Base-by-base conservation (phyloP, 2,888 invertebrate genomes). In the Ichneumon xanthorius region DNA sequence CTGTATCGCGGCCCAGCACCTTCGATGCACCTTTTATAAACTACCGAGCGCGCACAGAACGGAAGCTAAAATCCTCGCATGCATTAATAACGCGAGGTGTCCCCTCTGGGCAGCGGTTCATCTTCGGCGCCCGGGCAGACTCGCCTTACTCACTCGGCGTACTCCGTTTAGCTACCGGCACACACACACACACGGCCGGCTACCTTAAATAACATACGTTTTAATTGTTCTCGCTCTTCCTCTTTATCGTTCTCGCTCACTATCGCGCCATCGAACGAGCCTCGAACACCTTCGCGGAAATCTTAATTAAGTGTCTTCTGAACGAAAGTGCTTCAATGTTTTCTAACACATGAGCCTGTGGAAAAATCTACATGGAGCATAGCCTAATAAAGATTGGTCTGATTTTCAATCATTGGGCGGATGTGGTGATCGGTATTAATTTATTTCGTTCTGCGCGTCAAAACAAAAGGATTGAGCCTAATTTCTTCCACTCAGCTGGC, bases 51-150 rank as follows among this genome's bases (percentile, higher is more conserved):
- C 75, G 70, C 65, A 83, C 78, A 76, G 85, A 91, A 93, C 93
- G 90, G 93, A 93, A 93, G 94, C 93, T 90, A 88, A 90, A 90
- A 91, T 92, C 90, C 89, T 89, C 92, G 92, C 91, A 91, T 92
- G 91, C 92, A 93, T 94, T 94, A 94, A 94, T 94, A 93, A 93
- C 90, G 89, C 89, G 89, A 90, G 92, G 88, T 93, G 93, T 94
- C 93, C 92, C 93, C 94, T 90, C 92, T 92, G 93, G 94, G 92
- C 93, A 93, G 89, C 92, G 92, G 92, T 94, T 93, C 92, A 93
- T 94, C 93, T 93, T 94, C 91, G 90, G 87, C 86, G 84, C 72
- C 61, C 61, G 72, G 72, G 72, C 72, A 30, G 68, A 73, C 72
- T 65, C 70, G 40, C 58, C 63, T 77, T 5, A 61, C 48, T 45